Conservation (phyloP, 2,113 vertebrate species). For the Calyptommatus sinebrachiatus region DNA sequence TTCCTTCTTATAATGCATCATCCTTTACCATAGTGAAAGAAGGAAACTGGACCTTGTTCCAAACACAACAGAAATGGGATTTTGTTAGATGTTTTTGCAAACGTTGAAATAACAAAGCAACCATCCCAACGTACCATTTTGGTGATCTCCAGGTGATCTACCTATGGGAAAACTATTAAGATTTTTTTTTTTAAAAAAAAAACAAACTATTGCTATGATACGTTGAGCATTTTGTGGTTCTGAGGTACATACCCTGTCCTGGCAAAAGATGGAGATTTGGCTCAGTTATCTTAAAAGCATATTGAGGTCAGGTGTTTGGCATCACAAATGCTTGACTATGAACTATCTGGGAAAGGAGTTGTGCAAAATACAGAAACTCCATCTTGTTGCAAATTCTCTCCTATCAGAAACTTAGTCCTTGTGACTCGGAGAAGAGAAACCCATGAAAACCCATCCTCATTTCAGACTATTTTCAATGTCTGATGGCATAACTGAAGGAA, state of each 20-base stretch:
- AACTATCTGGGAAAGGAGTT: background rate
- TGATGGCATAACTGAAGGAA: no score
- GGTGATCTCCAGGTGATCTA: background rate
- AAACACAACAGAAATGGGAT: background rate
- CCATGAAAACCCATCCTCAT: background rate
- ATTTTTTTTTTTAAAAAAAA: background rate
- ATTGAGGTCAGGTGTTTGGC: background rate
- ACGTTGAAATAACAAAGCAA: background rate
- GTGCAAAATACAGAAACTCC: background rate
- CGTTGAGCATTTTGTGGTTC: background rate
- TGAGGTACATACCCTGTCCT: background rate
- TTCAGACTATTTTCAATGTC: background rate
- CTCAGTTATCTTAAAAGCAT: background rate
- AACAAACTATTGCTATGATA: background rate
- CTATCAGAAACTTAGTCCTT: background rate
- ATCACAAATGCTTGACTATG: background rate
- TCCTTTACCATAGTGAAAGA: background rate
- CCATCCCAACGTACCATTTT: background rate
- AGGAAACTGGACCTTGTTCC: slow-evolving; percentile 1
- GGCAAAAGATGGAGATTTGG: background rate
- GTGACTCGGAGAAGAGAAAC: background rate
- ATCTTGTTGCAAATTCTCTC: background rate
- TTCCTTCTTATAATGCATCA: background rate
- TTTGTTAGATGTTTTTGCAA: background rate
- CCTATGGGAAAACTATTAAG: background rate